Conservation (phyloP, 2,888 invertebrate species). For the Dicyrtoma fusca region DNA sequence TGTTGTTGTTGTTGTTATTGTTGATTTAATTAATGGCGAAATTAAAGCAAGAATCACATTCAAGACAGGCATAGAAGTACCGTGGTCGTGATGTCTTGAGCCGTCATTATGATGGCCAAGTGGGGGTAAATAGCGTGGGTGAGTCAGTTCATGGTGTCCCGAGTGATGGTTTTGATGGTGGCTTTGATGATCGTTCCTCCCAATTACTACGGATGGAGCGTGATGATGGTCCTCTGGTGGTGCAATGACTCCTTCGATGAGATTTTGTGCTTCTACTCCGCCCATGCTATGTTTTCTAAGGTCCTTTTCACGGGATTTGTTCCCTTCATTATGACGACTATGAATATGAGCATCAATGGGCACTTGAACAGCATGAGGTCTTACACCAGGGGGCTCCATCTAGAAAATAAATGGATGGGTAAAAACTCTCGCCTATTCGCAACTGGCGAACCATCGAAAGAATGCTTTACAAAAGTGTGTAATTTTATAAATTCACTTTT, state of each 20-base stretch:
- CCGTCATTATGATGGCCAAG: neutral
- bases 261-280: constrained; percentile 33
- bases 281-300: constrained; percentile 1
- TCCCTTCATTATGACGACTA: neutral
- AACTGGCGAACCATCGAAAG: too few relatives aligned
- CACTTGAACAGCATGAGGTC: constrained; percentile 18
- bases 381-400: constrained; percentile 16
- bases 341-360: constrained; percentile 23
- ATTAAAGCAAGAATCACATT: neutral
- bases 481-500: too few relatives aligned
- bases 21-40: neutral
- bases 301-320: neutral
- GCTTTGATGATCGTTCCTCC: neutral
- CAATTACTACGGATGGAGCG: neutral
- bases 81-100: neutral
- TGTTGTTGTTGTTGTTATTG: neutral
- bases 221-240: constrained; percentile 9
- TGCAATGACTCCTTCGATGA: constrained; percentile 24
- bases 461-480: too few relatives aligned
- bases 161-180: neutral
- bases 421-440: neutral
- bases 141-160: neutral
- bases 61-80: too few relatives aligned
- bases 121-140: neutral
- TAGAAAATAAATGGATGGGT: neutral